phyloP scores from a whole-genome alignment of 2,113 vertebrate genomes.

The Planiliza haematocheilus region DNA sequence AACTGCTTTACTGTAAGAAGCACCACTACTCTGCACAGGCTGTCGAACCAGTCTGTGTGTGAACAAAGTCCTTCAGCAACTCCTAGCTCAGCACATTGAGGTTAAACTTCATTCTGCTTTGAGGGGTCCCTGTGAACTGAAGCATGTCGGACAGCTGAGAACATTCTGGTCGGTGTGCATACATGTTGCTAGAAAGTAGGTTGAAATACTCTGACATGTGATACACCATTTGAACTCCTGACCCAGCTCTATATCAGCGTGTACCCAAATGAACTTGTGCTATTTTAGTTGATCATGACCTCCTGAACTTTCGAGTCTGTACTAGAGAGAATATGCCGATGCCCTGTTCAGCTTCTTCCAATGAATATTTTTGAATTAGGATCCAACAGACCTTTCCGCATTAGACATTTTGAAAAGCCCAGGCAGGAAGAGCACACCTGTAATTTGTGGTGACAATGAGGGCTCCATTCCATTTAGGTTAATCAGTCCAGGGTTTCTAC shows the following conservation, averaged over 20 bases:
- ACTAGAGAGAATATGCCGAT: background rate
- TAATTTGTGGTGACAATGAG: too few species aligned
- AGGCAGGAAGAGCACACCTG: too few species aligned
- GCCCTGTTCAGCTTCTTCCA: too few species aligned
- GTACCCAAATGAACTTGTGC: background rate
- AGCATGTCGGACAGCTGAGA: background rate
- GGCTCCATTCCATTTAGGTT: too few species aligned
- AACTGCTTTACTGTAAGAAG: background rate
- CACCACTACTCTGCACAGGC: background rate
- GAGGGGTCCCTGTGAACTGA: background rate
- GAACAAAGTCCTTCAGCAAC: conserved; percentile 10
- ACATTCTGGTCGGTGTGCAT: background rate
- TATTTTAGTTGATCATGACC: background rate
- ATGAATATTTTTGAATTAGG: too few species aligned
- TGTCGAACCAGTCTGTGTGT: background rate
- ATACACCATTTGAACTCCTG: background rate
- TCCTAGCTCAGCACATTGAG: background rate
- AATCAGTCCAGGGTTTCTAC: too few species aligned
- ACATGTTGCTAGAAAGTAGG: background rate
- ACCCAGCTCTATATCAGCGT: background rate
- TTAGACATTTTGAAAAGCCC: too few species aligned
- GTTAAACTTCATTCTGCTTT: conserved; percentile 1
- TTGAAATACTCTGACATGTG: conserved; percentile 9
- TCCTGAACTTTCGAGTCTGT: background rate
- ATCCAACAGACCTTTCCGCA: too few species aligned